These are phyloP conservation scores for Minunthozetes semirufus DNA, from an alignment of 2,888 invertebrate genomes.

Conservation along the genomic window DNA sequence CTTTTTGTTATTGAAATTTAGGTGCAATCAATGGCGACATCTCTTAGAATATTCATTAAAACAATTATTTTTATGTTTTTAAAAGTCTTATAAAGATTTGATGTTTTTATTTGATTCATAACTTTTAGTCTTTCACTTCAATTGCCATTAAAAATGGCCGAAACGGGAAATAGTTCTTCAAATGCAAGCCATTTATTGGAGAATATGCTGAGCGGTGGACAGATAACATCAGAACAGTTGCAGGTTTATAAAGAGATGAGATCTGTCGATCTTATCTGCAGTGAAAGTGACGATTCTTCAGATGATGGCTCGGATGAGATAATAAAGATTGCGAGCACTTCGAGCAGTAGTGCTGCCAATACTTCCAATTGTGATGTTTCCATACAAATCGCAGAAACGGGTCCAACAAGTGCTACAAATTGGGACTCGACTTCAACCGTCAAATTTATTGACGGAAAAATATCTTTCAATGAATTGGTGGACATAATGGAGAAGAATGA, in stretches of 20 bases:
- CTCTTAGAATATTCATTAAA: too few relatives aligned
- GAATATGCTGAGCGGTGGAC: not conserved
- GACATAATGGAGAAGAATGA: conserved; percentile 54
- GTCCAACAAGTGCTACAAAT: not conserved
- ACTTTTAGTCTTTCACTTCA: not conserved
- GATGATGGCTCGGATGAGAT: not conserved
- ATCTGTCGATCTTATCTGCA: not conserved
- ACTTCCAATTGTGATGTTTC: not conserved
- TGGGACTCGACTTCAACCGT: not conserved
- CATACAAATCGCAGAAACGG: not conserved
- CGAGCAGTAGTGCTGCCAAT: not conserved
- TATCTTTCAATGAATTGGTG: conserved; percentile 63
- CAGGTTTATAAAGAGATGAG: not conserved
- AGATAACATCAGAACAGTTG: not conserved
- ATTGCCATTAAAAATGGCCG: not conserved
- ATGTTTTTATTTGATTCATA: too few relatives aligned
- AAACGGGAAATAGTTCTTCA: not conserved
- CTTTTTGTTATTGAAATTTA: too few relatives aligned
- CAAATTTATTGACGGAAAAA: conserved; percentile 53
- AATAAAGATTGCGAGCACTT: not conserved
- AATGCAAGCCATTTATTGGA: not conserved
- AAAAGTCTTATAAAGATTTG: too few relatives aligned
- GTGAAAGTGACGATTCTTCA: not conserved
- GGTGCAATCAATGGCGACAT: too few relatives aligned
- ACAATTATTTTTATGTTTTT: too few relatives aligned